Evolutionary conservation across 2,797 vertebrate genomes (phyloP), one percentile per base, ranked within the genome.

Genomic region (Rhinatrema bivittatum): DNA sequence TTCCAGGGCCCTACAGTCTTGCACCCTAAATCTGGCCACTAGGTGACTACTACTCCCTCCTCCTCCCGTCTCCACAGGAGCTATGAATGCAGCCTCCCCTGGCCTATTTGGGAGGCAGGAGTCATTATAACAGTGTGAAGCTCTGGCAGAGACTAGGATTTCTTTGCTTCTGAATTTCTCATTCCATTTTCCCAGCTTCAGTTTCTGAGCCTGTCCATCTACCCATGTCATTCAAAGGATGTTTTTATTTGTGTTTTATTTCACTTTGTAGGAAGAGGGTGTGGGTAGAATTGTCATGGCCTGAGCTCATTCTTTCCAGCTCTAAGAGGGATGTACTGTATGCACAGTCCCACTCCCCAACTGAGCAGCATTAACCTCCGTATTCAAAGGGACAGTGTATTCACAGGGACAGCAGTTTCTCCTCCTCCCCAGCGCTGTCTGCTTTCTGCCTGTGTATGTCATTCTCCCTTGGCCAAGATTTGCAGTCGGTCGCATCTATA

Each of bases 201-300:
- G n/a, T n/a, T n/a, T n/a, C n/a, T n/a, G n/a, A n/a, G n/a, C 25
- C 12, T 2, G 42, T 44, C 45, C 53, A 57, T 65, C 46, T 58
- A 57, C 50, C 51, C n/a, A n/a, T 55, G 64, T 25, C 56, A 66
- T 61, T 61, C 56, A 53, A 53, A 74, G 60, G 52, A 51, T 50
- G 53, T 50, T 46, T 16, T 59, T 49, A 42, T 42, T 56, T 62
- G 57, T 36, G 53, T 53, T 70, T 48, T 20, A 32, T 53, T 41
- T 35, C 58, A 73, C 72, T 70, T 76, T 68, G 23, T 53, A 7
- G 23, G 44, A 32, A 45, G 15, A 15, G 40, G 44, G 24, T 34
- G 33, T 39, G 59, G 56, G 34, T 33, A 29, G 28, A 32, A 24
- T 19, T 31, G 27, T 58, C 3, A 9, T 0, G 12, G 5, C 15